Base-by-base conservation (phyloP, 1,140 invertebrate genomes). In the Drosophila leontia region DNA sequence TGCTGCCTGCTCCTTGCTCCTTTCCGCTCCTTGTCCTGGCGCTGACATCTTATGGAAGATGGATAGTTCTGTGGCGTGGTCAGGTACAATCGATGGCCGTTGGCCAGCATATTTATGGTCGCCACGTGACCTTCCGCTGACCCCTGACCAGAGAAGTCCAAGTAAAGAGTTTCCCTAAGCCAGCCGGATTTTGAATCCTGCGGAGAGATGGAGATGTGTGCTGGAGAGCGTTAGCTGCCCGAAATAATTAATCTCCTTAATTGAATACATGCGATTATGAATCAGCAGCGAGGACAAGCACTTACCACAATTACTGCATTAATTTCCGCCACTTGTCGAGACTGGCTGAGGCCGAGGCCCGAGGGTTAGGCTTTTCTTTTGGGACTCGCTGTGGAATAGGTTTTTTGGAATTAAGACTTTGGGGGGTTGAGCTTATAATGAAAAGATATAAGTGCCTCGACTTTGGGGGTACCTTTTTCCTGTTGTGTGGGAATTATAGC, bases 251-350 rank as follows among this genome's bases (percentile, higher is more conserved):
- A 76, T 76, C 74, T 77, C 42, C 63, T 77, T 77, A 67, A 77
- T 67, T 77, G 62, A 78, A 78, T 70, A 78, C 56, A 78, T 62
- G 75, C 56, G 57, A 71, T 79, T 75, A 63, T 58, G 57, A 67
- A 80, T 65, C 77, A 42, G 70, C 56, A 77, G 65, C 48, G 48
- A 68, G 62, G 72, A 85, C 82, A 86, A 86, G 78, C 83, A 87
- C 83, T 86, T 86, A 88, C 81, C 77, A 68, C 84, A 86, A 86
- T 86, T 86, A 86, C 86, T 88, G 82, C 78, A 86, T 87, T 86
- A 86, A 86, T 86, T 86, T 83, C 79, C 68, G 61, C 67, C 63
- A 70, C 67, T 70, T 70, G 67, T 60, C 55, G 70, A 57, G 67
- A n/a, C 53, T 17, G 48, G 13, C 13, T n/a, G 3, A 26, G 2